phyloP scores from a whole-genome alignment of 2,888 invertebrate genomes.

The Monoplex corrugatus region DNA sequence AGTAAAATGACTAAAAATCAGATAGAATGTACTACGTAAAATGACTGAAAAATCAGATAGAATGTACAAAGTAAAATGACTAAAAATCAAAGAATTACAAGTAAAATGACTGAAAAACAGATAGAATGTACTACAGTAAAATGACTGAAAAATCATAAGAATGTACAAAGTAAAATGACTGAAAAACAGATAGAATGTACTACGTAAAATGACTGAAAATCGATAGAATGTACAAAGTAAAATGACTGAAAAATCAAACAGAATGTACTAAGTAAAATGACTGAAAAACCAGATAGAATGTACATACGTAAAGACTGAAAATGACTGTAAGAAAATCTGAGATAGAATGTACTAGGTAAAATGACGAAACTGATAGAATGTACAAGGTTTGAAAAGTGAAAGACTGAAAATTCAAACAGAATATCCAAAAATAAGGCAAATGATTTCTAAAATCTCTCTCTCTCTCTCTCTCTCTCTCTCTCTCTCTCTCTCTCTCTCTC shows the following conservation, averaged over 20 bases:
- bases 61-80: not conserved
- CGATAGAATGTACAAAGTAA: too few relatives aligned
- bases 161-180: not conserved
- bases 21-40: not conserved
- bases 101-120: not conserved
- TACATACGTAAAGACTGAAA: not conserved
- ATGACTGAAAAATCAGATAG: not conserved
- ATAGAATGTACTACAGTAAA: not conserved
- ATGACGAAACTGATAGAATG: not conserved
- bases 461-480: not conserved
- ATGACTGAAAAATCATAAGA: not conserved
- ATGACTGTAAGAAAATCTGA: not conserved
- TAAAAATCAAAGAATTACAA: too few relatives aligned
- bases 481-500: constrained; percentile 5
- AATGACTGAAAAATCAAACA: not conserved
- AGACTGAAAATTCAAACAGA: too few relatives aligned
- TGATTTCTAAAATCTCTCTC: not conserved
- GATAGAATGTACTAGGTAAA: not conserved
- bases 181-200: not conserved
- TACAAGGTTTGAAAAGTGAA: not conserved
- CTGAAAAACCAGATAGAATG: not conserved
- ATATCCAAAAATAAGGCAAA: too few relatives aligned
- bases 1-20: too few relatives aligned
- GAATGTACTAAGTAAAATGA: not conserved
- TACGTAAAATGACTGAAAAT: not conserved